Base-by-base conservation (phyloP, 2,113 vertebrate species). In the Psittacula cyanocephala region DNA sequence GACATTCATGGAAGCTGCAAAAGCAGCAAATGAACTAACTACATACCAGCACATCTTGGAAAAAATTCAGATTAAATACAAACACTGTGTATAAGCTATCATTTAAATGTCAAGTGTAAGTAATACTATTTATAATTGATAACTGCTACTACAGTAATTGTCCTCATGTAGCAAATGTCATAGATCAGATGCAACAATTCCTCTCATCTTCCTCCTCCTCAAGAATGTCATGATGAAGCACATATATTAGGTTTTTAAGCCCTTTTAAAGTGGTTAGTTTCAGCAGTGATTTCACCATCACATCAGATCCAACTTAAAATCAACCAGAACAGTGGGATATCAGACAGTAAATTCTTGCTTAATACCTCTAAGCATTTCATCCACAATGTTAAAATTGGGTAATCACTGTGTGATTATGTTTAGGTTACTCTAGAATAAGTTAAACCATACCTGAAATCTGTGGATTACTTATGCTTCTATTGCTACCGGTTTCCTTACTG, bases 101-200 rank as follows among this genome's bases (percentile, higher is more conserved):
- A 89, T 74, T 88, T 94, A 90, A 94, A 74, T 71, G 22, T 31
- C 67, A 93, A n/a, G 59, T 28, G 25, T 81, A 92, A 89, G 57
- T 68, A 81, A n/a, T 22, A 57, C 20, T 74, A 77, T 86, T 94
- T 86, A 43, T 59, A 91, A 47, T 25, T 53, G 41, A 7, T 87
- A 89, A 63, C 9, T 85, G 16, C 35, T 88, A 29, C 72, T 79
- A 83, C 50, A 94, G 15, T 71, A 93, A 74, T 49, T 90, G 20
- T 13, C 25, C 52, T 31, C 11, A 41, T 9, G 25, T 11, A 69
- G 59, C 27, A 85, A 16, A 52, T 69, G 12, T n/a, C n/a, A 24
- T 47, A 49, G 16, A 53, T 60, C 11, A 87, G n/a, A 64, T 70
- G 59, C 11, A 80, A 46, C 4, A 25, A 78, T 84, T 83, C 46